phyloP scores from a whole-genome alignment of 2,797 vertebrate genomes.

The Iguana delicatissima region DNA sequence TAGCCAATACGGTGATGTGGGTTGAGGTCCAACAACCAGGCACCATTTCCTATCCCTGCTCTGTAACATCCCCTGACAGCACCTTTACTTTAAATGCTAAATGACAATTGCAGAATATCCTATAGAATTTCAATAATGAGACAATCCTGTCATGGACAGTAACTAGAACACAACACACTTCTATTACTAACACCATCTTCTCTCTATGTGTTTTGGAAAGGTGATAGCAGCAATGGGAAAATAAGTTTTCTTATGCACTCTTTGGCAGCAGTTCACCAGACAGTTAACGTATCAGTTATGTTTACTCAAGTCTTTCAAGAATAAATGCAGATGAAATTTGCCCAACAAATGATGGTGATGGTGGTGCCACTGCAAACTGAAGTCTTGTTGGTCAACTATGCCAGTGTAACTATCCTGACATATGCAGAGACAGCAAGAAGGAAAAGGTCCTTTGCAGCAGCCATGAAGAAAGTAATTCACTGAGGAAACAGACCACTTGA shows the following conservation, averaged over 20 bases:
- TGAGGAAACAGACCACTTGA: too few species aligned
- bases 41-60: too few species aligned
- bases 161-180: background rate
- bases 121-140: background rate
- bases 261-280: background rate
- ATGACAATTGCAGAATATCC: background rate
- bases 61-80: background rate
- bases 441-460: too few species aligned
- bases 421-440: too few species aligned
- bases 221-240: too few species aligned
- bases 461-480: too few species aligned
- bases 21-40: too few species aligned
- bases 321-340: background rate
- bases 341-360: background rate
- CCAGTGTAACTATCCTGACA: too few species aligned
- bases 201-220: background rate
- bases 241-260: background rate
- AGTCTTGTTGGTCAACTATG: too few species aligned
- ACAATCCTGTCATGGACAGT: background rate
- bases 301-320: background rate
- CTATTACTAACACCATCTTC: background rate
- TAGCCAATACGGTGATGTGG: too few species aligned
- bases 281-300: background rate
- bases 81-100: background rate
- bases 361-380: too few species aligned